phyloP scores from a whole-genome alignment of 2,797 vertebrate species.

The Brotogeris chrysoptera region DNA sequence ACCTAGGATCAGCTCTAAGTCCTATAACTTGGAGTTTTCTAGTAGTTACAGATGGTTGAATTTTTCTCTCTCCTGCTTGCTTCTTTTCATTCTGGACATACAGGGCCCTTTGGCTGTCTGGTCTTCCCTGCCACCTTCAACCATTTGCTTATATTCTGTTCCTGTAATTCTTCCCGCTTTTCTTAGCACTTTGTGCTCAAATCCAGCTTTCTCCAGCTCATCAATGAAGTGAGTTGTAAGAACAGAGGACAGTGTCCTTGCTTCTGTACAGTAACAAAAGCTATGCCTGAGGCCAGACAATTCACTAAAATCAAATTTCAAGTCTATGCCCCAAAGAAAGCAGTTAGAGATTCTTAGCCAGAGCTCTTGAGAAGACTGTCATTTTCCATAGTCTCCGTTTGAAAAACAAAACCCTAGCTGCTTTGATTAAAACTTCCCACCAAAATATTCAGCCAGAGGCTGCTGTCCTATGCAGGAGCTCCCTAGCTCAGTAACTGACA shows the following conservation, averaged over 20 bases:
- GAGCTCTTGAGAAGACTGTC: not conserved
- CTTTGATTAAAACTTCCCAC: not conserved
- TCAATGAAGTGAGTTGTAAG: not conserved
- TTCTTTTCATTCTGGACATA: not conserved
- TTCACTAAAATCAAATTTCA: not conserved
- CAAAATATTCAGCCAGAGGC: not conserved
- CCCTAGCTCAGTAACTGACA: not conserved
- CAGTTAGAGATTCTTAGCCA: not conserved
- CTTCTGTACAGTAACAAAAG: not conserved
- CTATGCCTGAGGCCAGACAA: not conserved
- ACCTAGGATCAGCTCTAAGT: not conserved
- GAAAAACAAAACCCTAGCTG: not conserved
- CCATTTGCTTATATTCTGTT: not conserved
- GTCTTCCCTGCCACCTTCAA: not conserved
- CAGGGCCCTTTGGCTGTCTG: not conserved
- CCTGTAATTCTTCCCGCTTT: not conserved
- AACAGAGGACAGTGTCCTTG: not conserved
- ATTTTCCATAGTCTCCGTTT: not conserved
- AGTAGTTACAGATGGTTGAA: not conserved
- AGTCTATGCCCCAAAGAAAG: not conserved
- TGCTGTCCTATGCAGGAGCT: rapidly evolving
- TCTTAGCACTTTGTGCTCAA: not conserved
- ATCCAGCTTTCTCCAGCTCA: not conserved
- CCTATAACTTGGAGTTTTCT: not conserved
- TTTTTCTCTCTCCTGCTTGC: not conserved